These are phyloP conservation scores for Plebejus argus DNA, from an alignment of 2,888 invertebrate species.

Conservation along the genomic window DNA sequence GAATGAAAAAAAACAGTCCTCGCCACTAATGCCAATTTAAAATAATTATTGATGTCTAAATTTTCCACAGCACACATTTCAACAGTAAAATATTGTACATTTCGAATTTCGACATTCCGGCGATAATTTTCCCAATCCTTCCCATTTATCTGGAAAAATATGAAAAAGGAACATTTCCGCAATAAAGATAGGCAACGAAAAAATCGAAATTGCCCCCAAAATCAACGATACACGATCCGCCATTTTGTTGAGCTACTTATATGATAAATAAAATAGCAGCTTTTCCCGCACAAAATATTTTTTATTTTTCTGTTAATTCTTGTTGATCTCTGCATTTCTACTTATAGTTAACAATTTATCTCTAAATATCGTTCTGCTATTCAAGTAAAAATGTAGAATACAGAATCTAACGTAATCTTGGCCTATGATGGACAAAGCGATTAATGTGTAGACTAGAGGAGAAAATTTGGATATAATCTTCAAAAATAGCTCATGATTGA, in stretches of 20 bases:
- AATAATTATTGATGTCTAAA: not conserved
- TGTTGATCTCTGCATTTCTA: not conserved
- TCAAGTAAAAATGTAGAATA: too few species aligned
- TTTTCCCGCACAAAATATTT: not conserved
- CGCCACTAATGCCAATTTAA: too few species aligned
- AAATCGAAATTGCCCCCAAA: not conserved
- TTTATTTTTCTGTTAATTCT: not conserved
- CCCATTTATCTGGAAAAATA: constrained; percentile 3
- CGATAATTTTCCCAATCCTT: not conserved
- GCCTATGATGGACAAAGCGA: too few species aligned
- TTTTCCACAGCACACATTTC: not conserved
- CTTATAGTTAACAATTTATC: too few species aligned
- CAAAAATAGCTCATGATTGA: too few species aligned
- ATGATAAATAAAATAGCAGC: not conserved
- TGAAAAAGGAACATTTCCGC: not conserved
- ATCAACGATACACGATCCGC: not conserved
- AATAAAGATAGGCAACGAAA: not conserved
- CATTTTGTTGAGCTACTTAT: not conserved
- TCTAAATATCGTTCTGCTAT: too few species aligned
- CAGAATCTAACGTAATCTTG: too few species aligned
- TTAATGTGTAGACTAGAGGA: too few species aligned
- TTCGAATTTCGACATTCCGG: not conserved
- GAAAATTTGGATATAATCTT: too few species aligned
- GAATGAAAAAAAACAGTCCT: too few species aligned
- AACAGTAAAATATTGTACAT: not conserved